Evolutionary conservation across 2,888 invertebrate species (phyloP), one percentile per base, ranked within the genome.

Genomic region (Tanypteryx hageni): DNA sequence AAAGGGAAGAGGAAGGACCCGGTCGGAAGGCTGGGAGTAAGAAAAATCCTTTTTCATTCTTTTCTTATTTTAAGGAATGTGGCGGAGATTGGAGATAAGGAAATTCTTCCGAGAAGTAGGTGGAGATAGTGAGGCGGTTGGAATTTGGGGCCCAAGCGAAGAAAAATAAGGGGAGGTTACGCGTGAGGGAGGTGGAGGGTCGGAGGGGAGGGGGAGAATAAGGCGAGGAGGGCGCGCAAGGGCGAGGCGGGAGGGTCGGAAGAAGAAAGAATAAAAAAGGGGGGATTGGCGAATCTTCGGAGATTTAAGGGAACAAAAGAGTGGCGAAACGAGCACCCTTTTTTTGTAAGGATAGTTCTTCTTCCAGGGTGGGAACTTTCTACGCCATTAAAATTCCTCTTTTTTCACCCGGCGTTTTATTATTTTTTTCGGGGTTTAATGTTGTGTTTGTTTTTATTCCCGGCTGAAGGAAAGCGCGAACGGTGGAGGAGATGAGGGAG

Each of bases 61-160:
- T 27, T 76, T 76, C 76, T 27, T 76, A 76, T 76, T 76, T 76
- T 76, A 76, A 76, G 76, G 76, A 76, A 76, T 76, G 76, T 27
- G 76, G 22, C 76, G 76, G 22, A 76, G 76, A 76, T 76, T 76
- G 76, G 76, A 76, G 76, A 76, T 76, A 76, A 76, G 76, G 27
- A 76, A 76, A 76, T 76, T 76, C 76, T 76, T 76, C 11, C 76
- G 76, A 76, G 27, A 27, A 27, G 11, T 10, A 3, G n/a, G 68
- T n/a, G n/a, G 68, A 68, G 64, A 76, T 11, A 76, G 76, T 22
- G 13, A 27, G 22, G 22, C 76, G 10, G 22, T 76, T 13, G 76
- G 76, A 27, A 76, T 76, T 27, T 27, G 76, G 9, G n/a, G 18
- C n/a, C 64, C 64, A 64, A 64, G n/a, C n/a, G 10, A 68, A 10